Percentiles rank a stretch among this genome's conserved stretches.
These are phyloP conservation scores for Zoanthus sociatus DNA, from an alignment of 92 coral and sea anemone species.

Conservation along the genomic window DNA sequence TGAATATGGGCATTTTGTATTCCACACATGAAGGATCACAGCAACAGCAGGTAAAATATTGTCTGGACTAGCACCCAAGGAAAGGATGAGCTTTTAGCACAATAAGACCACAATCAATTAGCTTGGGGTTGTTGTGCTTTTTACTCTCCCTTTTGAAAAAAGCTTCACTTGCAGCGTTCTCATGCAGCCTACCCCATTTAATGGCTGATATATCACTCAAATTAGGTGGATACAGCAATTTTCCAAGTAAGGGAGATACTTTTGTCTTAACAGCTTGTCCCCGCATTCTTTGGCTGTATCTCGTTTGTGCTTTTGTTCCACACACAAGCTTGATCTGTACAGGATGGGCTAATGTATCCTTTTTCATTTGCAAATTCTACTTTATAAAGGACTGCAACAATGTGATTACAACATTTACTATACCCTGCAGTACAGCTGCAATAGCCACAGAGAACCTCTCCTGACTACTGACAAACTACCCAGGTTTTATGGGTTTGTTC, in stretches of 20 bases:
- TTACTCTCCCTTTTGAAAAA: conserved; percentile 29
- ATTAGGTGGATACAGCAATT: conserved; percentile 32
- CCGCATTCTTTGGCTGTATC: conserved; percentile 42
- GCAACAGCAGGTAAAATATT: conserved; percentile 58
- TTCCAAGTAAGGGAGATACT: conserved; percentile 45
- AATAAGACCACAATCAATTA: conserved; percentile 51
- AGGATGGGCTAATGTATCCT: conserved; percentile 5
- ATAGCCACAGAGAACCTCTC: conserved; percentile 45
- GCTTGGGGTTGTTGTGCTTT: conserved; percentile 26
- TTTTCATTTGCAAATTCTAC: conserved; percentile 35
- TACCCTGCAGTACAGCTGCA: conserved; percentile 37
- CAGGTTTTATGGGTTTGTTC: conserved; percentile 41
- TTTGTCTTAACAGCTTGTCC: conserved; percentile 50
- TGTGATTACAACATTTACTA: neutral
- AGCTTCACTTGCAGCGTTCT: conserved; percentile 6
- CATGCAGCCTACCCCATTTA: conserved; percentile 57
- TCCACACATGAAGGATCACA: conserved; percentile 54
- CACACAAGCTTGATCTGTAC: neutral
- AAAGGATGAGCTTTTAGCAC: conserved; percentile 46
- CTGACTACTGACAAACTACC: conserved; percentile 21
- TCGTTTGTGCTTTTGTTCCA: conserved; percentile 19
- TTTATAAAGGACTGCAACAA: conserved; percentile 41
- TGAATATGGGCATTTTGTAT: conserved; percentile 57
- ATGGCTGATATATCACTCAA: conserved; percentile 46
- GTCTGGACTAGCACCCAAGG: conserved; percentile 59